Base-by-base conservation (phyloP, 2,113 vertebrate species). In the Nothobranchius kuhntae region DNA sequence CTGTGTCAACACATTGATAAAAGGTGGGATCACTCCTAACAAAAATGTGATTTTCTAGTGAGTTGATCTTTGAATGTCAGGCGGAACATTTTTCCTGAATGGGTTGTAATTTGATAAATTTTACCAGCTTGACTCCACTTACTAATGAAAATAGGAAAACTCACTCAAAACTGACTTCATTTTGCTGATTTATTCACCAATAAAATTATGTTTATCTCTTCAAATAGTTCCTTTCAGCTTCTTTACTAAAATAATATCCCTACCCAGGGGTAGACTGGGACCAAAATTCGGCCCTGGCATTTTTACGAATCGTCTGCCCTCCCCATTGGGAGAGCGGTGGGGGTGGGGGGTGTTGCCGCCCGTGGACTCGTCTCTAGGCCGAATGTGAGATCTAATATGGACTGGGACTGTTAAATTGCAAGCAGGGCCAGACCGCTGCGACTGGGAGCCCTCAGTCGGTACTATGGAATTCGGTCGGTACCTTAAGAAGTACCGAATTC, bases 21-120 rank as follows among this genome's bases (percentile, higher is more conserved):
- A 73, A 70, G 40, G 48, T 65, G 64, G 24, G 3, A 13, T 53
- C 1, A 62, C 62, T 83, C 61, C 14, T n/a, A 40, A 52, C 38
- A 59, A 57, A 35, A 24, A 64, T 2, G 50, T 60, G 40, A 46
- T 56, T 48, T 38, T 42, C 9, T 21, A 17, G 21, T 38, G 53
- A 58, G 51, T 13, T 61, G 52, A 75, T 52, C 60, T 54, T 24
- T 59, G 36, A 67, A 68, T 71, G 58, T 71, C 54, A n/a, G 13
- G 3, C 50, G 30, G 13, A 53, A 13, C 2, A 4, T 30, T 53
- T 26, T 5, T 53, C 52, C 44, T 53, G 52, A 4, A 30, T 21
- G 48, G 48, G n/a, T 51, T n/a, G 21, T 51, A 51, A 2, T 51
- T 30, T 51, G 15, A 9, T 10, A 21, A 0, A n/a, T 21, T n/a